A percentile compares a stretch with the other conserved stretches of the same genome.
Evolutionary conservation across 1,140 invertebrate species (phyloP).

Genomic region (Drosophila quadrilineata): DNA sequence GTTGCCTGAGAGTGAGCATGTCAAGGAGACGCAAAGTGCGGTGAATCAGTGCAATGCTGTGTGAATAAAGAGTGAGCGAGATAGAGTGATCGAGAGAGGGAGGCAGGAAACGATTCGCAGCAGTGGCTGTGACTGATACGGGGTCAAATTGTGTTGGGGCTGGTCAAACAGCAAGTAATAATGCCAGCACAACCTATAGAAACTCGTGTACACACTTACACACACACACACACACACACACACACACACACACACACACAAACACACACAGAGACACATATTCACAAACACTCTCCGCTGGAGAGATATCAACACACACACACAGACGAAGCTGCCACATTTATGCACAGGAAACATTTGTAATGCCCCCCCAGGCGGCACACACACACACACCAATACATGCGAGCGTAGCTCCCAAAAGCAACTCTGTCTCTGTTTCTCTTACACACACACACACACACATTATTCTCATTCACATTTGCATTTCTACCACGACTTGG

Average conservation of each 20-base stretch:
- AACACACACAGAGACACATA: slow-evolving; percentile 11
- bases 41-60: neutral
- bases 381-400: neutral
- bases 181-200: too few species aligned
- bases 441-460: too few species aligned
- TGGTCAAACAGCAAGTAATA: slow-evolving; percentile 52
- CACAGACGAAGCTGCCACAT: slow-evolving; percentile 51
- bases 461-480: too few species aligned
- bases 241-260: slow-evolving; percentile 5
- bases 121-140: slow-evolving; percentile 28
- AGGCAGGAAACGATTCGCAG: too few species aligned
- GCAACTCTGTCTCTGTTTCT: neutral
- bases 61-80: too few species aligned
- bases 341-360: slow-evolving; percentile 77
- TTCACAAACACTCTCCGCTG: neutral
- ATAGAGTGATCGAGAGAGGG: neutral
- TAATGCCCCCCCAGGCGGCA: slow-evolving; percentile 52
- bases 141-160: slow-evolving; percentile 42
- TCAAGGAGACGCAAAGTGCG: neutral
- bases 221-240: neutral
- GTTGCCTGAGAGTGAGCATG: too few species aligned
- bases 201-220: slow-evolving; percentile 22
- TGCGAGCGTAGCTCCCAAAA: neutral
- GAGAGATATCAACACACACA: neutral
- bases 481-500: too few species aligned